A percentile compares a stretch with the other conserved stretches of the same genome.
Evolutionary conservation across 2,797 vertebrate genomes (phyloP).

Genomic region (Hippopotamyrus pictus): DNA sequence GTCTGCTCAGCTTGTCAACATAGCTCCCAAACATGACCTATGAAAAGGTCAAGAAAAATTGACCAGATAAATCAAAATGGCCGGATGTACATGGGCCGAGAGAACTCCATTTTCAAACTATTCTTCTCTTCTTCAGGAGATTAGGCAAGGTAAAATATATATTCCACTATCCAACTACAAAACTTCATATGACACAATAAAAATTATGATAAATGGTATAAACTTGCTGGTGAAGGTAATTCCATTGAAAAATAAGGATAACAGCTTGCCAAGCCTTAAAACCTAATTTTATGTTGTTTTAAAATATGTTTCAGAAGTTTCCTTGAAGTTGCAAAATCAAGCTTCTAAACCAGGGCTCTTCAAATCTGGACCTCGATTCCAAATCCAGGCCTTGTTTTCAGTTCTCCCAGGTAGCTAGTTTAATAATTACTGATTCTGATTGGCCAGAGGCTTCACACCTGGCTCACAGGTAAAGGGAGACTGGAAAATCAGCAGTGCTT

Average conservation of each 20-base stretch:
- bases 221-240: neutral
- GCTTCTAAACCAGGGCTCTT: neutral
- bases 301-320: neutral
- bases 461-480: neutral
- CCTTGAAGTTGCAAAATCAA: neutral
- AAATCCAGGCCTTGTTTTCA: neutral
- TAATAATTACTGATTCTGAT: neutral
- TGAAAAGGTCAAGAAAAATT: neutral
- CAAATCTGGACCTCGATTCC: neutral
- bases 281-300: neutral
- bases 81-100: neutral
- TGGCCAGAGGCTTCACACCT: neutral
- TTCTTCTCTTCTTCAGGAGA: neutral
- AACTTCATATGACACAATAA: neutral
- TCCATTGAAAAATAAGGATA: neutral
- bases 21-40: neutral
- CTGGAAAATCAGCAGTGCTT: neutral
- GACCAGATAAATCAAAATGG: neutral
- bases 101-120: neutral
- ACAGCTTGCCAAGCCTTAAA: neutral
- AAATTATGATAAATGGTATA: neutral
- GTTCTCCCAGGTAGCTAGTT: neutral
- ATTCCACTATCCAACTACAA: neutral
- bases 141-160: neutral
- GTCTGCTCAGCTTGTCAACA: neutral